Base-by-base conservation (phyloP, 2,888 invertebrate species). In the Drosophila acutilabella region DNA sequence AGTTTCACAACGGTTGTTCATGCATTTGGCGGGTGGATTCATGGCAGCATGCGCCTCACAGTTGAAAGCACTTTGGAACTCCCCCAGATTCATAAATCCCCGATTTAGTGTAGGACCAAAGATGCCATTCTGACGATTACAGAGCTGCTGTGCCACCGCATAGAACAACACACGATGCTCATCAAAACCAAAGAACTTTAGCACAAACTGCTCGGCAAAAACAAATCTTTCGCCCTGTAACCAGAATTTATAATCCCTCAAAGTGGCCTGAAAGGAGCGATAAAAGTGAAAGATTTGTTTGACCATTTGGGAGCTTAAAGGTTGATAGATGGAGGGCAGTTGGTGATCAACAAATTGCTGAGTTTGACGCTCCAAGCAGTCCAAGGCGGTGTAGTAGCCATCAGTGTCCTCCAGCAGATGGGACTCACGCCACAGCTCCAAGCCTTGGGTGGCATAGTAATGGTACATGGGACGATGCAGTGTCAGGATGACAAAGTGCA, bases 221-320 rank as follows among this genome's bases (percentile, higher is more conserved):
- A 87, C 76, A 41, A 91, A 91, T 18, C 82, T 79, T 45, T 92
- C 91, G 56, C 92, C 90, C 56, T 90, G 81, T 61, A 91, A 53
- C 92, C 91, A 91, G 33, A 92, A 91, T 14, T 73, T 73, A 60
- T 91, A 91, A 11, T 91, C 91, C 0, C 78, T 51, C 2, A 81
- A 62, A 0, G 91, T 57, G 2, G 89, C 88, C 18, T 80, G 66
- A 36, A 91, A 91, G 0, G 91, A 81, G 16, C 87, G 81, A 80
- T 91, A 74, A 18, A 91, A 91, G 13, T 85, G 84, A 16, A 89
- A 88, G 16, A 90, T 61, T 3, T 83, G 64, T 13, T 67, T 62
- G 10, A 90, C 83, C 70, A 91, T 82, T 0, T 80, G 61, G 10
- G 68, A 40, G 13, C 76, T 74, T 0, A 91, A 59, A 1, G 48